These are phyloP conservation scores for Catagonus wagneri DNA, from an alignment of 2,113 vertebrate genomes.

Conservation along the genomic window DNA sequence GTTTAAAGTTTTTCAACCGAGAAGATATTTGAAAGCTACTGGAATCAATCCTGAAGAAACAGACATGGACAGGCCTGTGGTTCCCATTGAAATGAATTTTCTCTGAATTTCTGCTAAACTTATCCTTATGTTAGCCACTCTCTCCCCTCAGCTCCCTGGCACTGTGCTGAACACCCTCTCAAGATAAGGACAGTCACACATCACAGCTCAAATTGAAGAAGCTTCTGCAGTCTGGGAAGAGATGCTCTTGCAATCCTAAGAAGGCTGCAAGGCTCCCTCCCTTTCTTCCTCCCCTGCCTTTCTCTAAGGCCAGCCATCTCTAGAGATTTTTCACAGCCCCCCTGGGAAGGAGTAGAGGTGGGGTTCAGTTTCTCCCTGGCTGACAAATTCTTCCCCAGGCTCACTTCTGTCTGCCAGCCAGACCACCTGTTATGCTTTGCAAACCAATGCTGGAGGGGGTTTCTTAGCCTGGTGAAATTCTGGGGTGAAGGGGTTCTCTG, in stretches of 20 bases:
- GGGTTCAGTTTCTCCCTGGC: not conserved
- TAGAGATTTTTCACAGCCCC: not conserved
- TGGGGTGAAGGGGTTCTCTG: not conserved
- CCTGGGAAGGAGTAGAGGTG: not conserved
- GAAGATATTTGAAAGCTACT: not conserved
- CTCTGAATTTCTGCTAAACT: constrained; percentile 5
- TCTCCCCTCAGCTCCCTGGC: not conserved
- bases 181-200: constrained; percentile 57
- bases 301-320: not conserved
- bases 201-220: constrained; percentile 32
- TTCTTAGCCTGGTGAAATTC: not conserved
- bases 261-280: not conserved
- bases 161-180: not conserved
- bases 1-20: not conserved
- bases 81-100: constrained; percentile 1
- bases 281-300: not conserved
- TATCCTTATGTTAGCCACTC: not conserved
- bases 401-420: not conserved
- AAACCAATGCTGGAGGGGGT: not conserved
- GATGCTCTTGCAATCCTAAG: constrained; percentile 49
- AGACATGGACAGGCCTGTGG: not conserved
- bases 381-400: not conserved
- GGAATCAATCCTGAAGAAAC: not conserved
- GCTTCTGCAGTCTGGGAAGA: constrained; percentile 51
- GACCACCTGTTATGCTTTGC: constrained; percentile 74